Base-by-base conservation (phyloP, 1,140 invertebrate genomes). In the Apolygus lucorum region DNA sequence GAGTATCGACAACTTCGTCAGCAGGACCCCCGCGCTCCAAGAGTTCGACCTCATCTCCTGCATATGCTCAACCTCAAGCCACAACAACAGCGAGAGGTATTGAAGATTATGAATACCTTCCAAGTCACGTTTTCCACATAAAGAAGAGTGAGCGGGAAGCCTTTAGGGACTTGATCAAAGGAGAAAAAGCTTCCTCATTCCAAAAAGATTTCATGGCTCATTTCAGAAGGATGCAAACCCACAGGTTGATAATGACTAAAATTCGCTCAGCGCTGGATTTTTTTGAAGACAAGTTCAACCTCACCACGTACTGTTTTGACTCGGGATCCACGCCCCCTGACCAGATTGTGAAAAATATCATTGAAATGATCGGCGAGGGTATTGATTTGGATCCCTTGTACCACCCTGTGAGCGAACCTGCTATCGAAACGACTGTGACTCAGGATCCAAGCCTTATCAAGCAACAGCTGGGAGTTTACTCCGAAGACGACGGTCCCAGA, bases 211-310 rank as follows among this genome's bases (percentile, higher is more conserved):
- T 14, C 22, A 59, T 59, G 54, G 54, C 54, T 4, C 54, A 59
- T 22, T 59, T 59, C 22, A 59, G 54, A 59, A 59, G 54, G 22
- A 59, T 59, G 54, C 54, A 59, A 59, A 59, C 22, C 4, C 54
- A 59, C 22, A 59, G 54, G 22, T 59, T 59, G 22, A 59, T 59
- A 4, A 59, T 59, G 54, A 59, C 11, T 22, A 11, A 59, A 14
- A 59, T 17, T 59, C 54, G 54, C 8, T 59, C 54, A 14, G 54
- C 54, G 4, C 22, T 59, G 54, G 54, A 59, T 22, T 59, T 59
- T 59, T 59, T 59, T 24, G 54, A 59, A 59, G 54, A 59, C 22
- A 59, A 59, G 22, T 59, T 59, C 54, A 59, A 59, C 22, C 8
- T 59, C 8, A 59, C 11, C 11, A 59, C 54, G 11, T 59, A 59